Percentiles rank a stretch among this genome's conserved stretches.
phyloP scores from a whole-genome alignment of 2,797 vertebrate genomes.

The Myotis pilosus region DNA sequence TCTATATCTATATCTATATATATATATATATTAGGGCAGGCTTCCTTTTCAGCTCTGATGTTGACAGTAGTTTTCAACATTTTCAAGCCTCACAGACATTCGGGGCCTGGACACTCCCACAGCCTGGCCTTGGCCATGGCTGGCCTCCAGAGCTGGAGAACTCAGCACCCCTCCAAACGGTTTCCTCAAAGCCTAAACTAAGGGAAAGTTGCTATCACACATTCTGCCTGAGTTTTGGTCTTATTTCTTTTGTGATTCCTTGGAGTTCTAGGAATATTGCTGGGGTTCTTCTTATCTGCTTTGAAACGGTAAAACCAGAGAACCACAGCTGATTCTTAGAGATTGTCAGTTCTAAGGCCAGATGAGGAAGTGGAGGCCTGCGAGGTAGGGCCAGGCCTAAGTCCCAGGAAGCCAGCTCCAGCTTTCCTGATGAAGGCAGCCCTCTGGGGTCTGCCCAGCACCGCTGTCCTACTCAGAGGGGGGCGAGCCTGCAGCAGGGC shows the following conservation, averaged over 20 bases:
- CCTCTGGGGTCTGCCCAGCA: neutral
- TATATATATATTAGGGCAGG: neutral
- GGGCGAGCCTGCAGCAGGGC: neutral
- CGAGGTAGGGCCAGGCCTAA: neutral
- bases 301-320: neutral
- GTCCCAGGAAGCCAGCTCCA: neutral
- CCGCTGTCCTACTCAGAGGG: neutral
- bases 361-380: neutral
- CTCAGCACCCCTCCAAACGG: neutral
- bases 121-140: rapidly evolving
- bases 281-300: neutral
- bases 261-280: neutral
- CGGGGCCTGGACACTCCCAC: too few relatives aligned
- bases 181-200: neutral
- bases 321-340: neutral
- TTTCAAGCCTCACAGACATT: neutral
- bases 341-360: neutral
- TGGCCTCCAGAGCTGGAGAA: neutral
- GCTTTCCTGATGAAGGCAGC: neutral
- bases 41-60: neutral
- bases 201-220: neutral
- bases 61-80: neutral
- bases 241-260: neutral
- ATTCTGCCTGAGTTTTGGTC: neutral
- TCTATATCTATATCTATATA: too few relatives aligned